phyloP scores from a whole-genome alignment of 1,140 invertebrate genomes.

The Lordiphosa stackelbergi region DNA sequence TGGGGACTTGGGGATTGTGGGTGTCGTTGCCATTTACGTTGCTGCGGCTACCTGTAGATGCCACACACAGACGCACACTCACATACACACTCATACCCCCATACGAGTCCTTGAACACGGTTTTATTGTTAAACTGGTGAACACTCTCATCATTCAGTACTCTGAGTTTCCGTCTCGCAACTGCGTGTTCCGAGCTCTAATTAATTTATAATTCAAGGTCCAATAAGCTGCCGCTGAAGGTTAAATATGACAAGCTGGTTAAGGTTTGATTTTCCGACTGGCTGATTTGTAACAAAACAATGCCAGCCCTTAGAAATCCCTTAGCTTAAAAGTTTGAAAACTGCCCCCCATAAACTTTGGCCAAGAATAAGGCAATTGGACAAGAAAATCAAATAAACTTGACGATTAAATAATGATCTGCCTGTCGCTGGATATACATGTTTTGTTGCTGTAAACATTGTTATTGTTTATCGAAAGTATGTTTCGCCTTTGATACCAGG shows the following conservation, averaged over 20 bases:
- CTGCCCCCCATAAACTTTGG: neutral
- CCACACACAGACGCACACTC: constrained; percentile 29
- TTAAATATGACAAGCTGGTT: constrained; percentile 49
- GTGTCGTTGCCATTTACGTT: constrained; percentile 27
- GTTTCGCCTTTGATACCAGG: too few species aligned
- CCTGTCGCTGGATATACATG: too few species aligned
- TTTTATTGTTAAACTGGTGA: constrained; percentile 43
- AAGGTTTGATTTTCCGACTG: constrained; percentile 6
- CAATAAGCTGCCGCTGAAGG: constrained; percentile 60
- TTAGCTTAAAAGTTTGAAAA: neutral
- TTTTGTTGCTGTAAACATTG: too few species aligned
- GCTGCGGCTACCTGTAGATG: constrained; percentile 76
- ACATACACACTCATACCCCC: constrained; percentile 2
- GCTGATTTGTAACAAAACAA: too few species aligned
- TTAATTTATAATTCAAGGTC: constrained; percentile 73
- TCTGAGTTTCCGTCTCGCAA: constrained; percentile 2
- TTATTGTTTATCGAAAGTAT: too few species aligned
- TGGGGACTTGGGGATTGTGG: constrained; percentile 38
- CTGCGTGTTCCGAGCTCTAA: constrained; percentile 54
- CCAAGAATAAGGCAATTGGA: neutral
- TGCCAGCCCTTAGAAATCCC: too few species aligned
- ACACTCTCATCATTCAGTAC: constrained; percentile 20
- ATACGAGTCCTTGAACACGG: constrained; percentile 52
- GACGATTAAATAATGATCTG: too few species aligned
- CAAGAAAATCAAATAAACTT: too few species aligned